Percentiles rank a stretch among this genome's conserved stretches.
Evolutionary conservation across 2,797 vertebrate species (phyloP).

Genomic region (Notoglanidium macrostoma): DNA sequence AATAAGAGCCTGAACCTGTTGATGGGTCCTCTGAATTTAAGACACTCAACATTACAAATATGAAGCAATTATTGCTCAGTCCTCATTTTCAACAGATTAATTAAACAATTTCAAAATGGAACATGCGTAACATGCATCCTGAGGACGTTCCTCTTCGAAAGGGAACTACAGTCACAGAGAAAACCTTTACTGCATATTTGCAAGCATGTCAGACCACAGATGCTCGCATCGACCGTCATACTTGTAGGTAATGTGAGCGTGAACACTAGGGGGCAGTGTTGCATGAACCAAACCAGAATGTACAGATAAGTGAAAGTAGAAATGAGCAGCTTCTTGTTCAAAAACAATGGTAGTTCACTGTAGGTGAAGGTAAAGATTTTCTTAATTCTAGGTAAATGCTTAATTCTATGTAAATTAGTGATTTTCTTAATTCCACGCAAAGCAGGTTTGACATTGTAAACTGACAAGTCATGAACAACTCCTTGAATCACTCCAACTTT

Average conservation of each 20-base stretch:
- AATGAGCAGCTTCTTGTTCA: neutral
- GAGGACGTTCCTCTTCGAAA: neutral
- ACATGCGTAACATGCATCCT: neutral
- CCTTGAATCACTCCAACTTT: neutral
- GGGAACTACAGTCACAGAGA: neutral
- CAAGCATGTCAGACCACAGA: neutral
- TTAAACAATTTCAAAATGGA: neutral
- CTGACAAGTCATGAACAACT: neutral
- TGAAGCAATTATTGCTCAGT: neutral
- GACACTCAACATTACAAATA: neutral
- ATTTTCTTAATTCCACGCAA: slow-evolving; percentile 13
- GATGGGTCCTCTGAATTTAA: neutral
- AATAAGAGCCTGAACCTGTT: neutral
- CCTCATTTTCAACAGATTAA: neutral
- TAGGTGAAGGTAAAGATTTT: neutral
- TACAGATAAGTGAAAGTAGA: neutral
- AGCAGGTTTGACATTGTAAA: slow-evolving; percentile 8
- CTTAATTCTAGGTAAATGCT: slow-evolving; percentile 8
- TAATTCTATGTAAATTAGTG: slow-evolving; percentile 7
- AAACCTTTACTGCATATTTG: neutral
- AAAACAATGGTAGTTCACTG: neutral
- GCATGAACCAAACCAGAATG: neutral
- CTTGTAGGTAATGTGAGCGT: neutral
- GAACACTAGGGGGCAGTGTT: slow-evolving; percentile 12
- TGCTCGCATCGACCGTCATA: neutral